Evolutionary conservation across 1,140 invertebrate genomes (phyloP).

Genomic region (Heterodera carotae): DNA sequence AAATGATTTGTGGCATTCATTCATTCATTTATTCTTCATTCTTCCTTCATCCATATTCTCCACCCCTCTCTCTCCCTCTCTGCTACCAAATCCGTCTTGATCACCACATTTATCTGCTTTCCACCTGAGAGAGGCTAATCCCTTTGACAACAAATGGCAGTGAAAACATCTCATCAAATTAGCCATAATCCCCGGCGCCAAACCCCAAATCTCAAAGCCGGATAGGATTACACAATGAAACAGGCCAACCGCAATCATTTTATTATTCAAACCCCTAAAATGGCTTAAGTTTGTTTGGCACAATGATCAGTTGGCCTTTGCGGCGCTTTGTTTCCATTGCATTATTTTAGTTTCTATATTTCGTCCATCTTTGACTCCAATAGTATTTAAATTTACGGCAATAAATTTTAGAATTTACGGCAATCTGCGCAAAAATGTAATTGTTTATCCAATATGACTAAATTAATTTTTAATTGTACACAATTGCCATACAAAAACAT

Average conservation of each 20-base stretch:
- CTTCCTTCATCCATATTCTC: not conserved
- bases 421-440: no score
- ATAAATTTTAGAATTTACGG: no score
- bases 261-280: not conserved
- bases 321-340: not conserved
- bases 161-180: conserved; percentile 17
- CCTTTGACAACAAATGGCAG: not conserved
- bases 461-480: no score
- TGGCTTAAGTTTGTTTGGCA: not conserved
- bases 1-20: not conserved
- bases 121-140: no score
- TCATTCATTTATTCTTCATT: not conserved
- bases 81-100: no score
- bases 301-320: not conserved
- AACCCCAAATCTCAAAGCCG: not conserved
- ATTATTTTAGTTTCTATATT: no score
- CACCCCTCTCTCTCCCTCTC: no score
- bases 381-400: no score
- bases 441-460: no score
- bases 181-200: not conserved
- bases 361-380: no score
- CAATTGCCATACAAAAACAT: no score
- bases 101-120: no score
- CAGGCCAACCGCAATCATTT: not conserved
- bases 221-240: not conserved